A percentile compares a stretch with the other conserved stretches of the same genome.
phyloP scores from a whole-genome alignment of 2,113 vertebrate genomes.

The Corvus hawaiiensis region DNA sequence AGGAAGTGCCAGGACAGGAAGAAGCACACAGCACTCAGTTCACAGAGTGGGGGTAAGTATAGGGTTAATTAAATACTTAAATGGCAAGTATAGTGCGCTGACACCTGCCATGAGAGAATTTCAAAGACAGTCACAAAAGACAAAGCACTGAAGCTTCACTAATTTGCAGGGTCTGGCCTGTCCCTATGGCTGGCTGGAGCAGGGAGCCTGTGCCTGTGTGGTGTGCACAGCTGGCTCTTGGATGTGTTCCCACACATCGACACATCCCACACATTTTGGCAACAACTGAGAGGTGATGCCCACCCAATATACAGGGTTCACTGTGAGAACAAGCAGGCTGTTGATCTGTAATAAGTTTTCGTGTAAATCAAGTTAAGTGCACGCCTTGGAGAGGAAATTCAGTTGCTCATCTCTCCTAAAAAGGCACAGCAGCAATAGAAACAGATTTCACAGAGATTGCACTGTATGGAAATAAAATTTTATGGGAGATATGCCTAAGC shows the following conservation, averaged over 20 bases:
- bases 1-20: neutral
- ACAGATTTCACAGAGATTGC: neutral
- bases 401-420: neutral
- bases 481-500: neutral
- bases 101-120: neutral
- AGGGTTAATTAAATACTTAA: neutral
- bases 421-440: neutral
- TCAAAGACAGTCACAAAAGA: neutral
- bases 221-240: neutral
- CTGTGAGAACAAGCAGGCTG: neutral
- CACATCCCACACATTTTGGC: neutral
- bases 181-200: neutral
- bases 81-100: neutral
- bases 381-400: neutral
- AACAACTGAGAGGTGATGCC: neutral
- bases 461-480: slow-evolving; percentile 1
- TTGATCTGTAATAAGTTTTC: neutral
- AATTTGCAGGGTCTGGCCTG: neutral
- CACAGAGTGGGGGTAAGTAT: neutral
- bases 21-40: neutral
- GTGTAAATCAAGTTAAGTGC: neutral
- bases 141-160: neutral
- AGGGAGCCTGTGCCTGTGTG: neutral
- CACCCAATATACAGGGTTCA: neutral
- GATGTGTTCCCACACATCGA: neutral